Conservation (phyloP, 2,797 vertebrate genomes). For the Pseudopleuronectes americanus region DNA sequence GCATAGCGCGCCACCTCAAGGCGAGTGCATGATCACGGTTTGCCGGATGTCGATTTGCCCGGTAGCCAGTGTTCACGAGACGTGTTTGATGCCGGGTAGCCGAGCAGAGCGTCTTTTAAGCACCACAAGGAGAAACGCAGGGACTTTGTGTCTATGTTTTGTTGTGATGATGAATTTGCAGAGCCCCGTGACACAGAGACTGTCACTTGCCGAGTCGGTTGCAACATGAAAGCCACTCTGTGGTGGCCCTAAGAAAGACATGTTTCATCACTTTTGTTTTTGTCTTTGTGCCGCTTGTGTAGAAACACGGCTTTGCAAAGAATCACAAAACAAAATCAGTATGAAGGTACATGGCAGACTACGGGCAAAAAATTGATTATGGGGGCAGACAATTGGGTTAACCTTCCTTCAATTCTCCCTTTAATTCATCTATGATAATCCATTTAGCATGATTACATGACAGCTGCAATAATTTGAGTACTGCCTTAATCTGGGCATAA, state of each 20-base stretch:
- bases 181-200: constrained; percentile 24
- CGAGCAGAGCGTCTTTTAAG: constrained; percentile 29
- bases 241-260: constrained; percentile 19
- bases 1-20: constrained; percentile 43
- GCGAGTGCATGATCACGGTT: constrained; percentile 34
- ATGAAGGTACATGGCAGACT: background rate
- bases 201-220: constrained; percentile 25
- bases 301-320: background rate
- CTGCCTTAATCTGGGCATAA: constrained; percentile 26
- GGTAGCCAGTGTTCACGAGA: constrained; percentile 32
- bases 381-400: constrained; percentile 41
- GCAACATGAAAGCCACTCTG: constrained; percentile 47
- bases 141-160: constrained; percentile 36
- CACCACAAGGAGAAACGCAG: constrained; percentile 14
- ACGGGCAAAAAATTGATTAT: constrained; percentile 32
- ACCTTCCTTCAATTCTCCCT: constrained; percentile 32
- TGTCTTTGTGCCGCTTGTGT: constrained; percentile 18
- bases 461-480: constrained; percentile 35
- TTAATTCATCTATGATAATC: constrained; percentile 39
- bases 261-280: constrained; percentile 14
- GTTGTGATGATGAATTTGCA: constrained; percentile 50
- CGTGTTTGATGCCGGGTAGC: constrained; percentile 46
- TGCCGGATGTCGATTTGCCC: constrained; percentile 34
- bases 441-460: constrained; percentile 33
- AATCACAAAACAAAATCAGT: constrained; percentile 27